Percentiles rank a stretch among this genome's conserved stretches.
Conservation (phyloP, 2,797 vertebrate genomes). For the Pantherophis alleghaniensis region DNA sequence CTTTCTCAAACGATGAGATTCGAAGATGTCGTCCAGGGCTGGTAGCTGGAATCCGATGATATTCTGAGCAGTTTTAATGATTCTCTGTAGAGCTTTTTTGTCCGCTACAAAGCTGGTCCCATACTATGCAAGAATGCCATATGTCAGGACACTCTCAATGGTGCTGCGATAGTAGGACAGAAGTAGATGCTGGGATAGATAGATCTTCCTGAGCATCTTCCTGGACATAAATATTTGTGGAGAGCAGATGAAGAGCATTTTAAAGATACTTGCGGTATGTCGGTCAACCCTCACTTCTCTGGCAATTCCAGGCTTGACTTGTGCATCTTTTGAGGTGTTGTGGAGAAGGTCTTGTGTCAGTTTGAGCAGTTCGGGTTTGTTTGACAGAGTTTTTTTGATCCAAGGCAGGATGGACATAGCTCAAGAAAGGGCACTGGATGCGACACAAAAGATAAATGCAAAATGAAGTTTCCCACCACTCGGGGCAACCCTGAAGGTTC, state of each 20-base stretch:
- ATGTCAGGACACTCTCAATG: too few species aligned
- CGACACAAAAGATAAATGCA: constrained; percentile 37
- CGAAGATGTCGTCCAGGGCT: too few species aligned
- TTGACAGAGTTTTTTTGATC: constrained; percentile 14
- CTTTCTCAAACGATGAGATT: too few species aligned
- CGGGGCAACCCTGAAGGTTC: neutral
- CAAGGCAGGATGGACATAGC: constrained; percentile 25
- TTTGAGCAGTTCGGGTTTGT: neutral
- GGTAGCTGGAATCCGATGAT: too few species aligned
- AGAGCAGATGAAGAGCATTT: neutral
- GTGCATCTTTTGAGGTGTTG: neutral
- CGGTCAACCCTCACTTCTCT: rapidly evolving
- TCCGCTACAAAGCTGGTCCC: too few species aligned
- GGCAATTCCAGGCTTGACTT: neutral
- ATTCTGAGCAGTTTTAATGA: too few species aligned
- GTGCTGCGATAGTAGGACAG: too few species aligned
- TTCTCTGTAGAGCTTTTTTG: too few species aligned
- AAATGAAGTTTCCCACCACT: constrained; percentile 20
- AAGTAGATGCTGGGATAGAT: too few species aligned
- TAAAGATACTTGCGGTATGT: neutral
- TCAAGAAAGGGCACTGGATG: constrained; percentile 40
- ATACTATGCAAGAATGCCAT: too few species aligned
- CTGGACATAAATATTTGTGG: neutral
- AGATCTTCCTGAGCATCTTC: too few species aligned
- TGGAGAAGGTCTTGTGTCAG: neutral